Evolutionary conservation across 1,140 invertebrate species (phyloP), one percentile per base, ranked within the genome.

Genomic region (Panagrolaimus sp.): DNA sequence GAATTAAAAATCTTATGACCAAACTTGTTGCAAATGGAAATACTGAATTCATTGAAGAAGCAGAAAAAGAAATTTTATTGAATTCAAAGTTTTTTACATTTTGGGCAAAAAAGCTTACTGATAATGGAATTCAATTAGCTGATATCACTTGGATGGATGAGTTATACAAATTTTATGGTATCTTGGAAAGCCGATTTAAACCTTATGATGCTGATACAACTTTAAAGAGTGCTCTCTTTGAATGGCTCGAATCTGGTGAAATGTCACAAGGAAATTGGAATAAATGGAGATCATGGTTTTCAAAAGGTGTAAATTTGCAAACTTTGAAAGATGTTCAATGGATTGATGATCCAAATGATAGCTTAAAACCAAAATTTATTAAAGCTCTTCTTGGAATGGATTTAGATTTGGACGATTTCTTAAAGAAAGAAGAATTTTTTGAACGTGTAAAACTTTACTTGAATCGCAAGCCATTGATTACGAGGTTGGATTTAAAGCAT

Each of bases 221-320:
- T 52, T 14, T 52, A 24, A 52, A 52, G 48, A 52, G 26, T 52
- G 7, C 26, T 4, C 17, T 52, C 26, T n/a, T 52, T 2, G 48
- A 52, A 14, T 52, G 48, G 48, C 26, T 52, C 14, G 48, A 52
- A 52, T n/a, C 48, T 14, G 48, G 48, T 12, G 14, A 52, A 52
- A 52, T 52, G 48, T 52, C 48, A 24, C 48, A 21, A 8, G 48
- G 26, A 2, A 24, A 21, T 52, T 52, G 48, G 48, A 52, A 52
- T 5, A 52, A n/a, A 12, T 52, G 48, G 48, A 24, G n/a, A 21
- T 21, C 7, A 21, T 52, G 48, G 48, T 52, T 52, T 8, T 21
- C 7, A 21, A 24, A 8, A 24, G 17, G 15, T 21, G 48, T 52
- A 21, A 12, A 0, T 4, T 52, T 52, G 14, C 26, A 52, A 0